Conservation (phyloP, 2,113 vertebrate species). For the Stomatorhinus ivindoensis region DNA sequence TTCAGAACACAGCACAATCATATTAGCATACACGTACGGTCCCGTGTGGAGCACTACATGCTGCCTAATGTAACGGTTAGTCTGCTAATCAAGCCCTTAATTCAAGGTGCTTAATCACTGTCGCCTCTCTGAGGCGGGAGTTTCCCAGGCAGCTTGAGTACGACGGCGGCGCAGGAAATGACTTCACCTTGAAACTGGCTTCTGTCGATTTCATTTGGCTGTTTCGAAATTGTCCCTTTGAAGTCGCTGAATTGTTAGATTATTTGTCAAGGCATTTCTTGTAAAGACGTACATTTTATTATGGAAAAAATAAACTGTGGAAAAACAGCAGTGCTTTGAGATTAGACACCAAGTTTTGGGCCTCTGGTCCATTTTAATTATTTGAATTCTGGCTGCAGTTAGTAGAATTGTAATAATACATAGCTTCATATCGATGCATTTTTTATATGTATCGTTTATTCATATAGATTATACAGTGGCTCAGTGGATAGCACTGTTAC, state of each 20-base stretch:
- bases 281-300: not conserved
- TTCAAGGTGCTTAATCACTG: not conserved
- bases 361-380: not conserved
- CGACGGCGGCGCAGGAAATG: not conserved
- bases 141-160: not conserved
- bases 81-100: slow-evolving; percentile 8
- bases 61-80: slow-evolving; percentile 3
- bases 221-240: not conserved
- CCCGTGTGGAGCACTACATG: not conserved
- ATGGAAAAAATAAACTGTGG: not conserved
- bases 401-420: not conserved
- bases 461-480: not conserved
- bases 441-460: not conserved
- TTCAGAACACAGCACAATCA: not conserved
- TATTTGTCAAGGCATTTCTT: not conserved
- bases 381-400: not conserved
- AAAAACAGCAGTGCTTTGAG: not conserved
- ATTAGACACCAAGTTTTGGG: not conserved
- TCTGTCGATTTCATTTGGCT: not conserved
- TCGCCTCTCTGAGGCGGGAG: not conserved
- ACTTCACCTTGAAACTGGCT: not conserved
- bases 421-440: not conserved
- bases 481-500: not conserved
- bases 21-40: not conserved
- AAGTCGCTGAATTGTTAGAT: not conserved